Percentiles rank a stretch among this genome's conserved stretches.
These are phyloP conservation scores for Pelusios castaneus DNA, from an alignment of 2,113 vertebrate species.

Conservation along the genomic window DNA sequence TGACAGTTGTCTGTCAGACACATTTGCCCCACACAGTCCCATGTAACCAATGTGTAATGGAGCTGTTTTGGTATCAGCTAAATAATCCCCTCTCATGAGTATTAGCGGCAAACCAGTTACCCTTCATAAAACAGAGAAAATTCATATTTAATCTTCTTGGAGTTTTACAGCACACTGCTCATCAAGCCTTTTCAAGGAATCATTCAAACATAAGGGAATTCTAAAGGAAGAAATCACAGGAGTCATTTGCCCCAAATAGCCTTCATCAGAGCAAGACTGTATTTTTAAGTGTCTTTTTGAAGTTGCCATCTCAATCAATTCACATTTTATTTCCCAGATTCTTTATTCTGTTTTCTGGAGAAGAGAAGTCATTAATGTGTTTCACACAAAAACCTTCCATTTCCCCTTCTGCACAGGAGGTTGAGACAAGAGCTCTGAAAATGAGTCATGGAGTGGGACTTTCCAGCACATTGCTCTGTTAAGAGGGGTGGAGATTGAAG, in stretches of 20 bases:
- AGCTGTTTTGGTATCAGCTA: background rate
- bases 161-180: background rate
- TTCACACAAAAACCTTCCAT: background rate
- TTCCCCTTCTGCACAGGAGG: background rate
- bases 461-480: background rate
- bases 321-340: background rate
- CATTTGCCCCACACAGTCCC: background rate
- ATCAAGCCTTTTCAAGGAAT: slow-evolving; percentile 24
- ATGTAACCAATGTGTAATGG: background rate
- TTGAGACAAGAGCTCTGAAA: background rate
- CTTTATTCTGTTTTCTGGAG: background rate
- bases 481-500: background rate
- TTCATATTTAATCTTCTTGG: background rate
- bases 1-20: background rate
- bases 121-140: background rate
- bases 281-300: slow-evolving; percentile 23
- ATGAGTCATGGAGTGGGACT: background rate
- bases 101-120: background rate
- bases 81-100: background rate
- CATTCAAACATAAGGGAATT: background rate
- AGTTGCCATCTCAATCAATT: slow-evolving; percentile 23
- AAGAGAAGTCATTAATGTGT: background rate
- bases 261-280: background rate
- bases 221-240: background rate
- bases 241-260: background rate